A percentile compares a stretch with the other conserved stretches of the same genome.
phyloP scores from a whole-genome alignment of 2,888 invertebrate genomes.

The Cheilosia soror region DNA sequence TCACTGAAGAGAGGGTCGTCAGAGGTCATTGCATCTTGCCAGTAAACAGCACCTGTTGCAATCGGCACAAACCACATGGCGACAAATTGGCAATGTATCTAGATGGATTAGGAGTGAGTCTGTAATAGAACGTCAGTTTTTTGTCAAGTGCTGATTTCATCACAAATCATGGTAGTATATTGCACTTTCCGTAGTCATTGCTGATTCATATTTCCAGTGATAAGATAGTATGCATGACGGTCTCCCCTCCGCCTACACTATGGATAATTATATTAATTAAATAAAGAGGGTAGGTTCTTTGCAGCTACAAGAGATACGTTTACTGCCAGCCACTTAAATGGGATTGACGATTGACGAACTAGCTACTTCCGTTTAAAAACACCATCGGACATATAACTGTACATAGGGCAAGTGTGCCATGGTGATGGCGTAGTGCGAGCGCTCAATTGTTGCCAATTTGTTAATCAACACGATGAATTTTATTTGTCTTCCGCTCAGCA shows the following conservation, averaged over 20 bases:
- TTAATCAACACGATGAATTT: slow-evolving; percentile 33
- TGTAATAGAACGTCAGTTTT: neutral
- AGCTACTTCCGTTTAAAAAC: slow-evolving; percentile 34
- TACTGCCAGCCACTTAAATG: neutral
- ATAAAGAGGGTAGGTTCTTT: slow-evolving; percentile 3
- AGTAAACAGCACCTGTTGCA: slow-evolving; percentile 43
- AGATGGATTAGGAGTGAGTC: neutral
- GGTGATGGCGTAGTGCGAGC: slow-evolving; percentile 6
- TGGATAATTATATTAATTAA: slow-evolving; percentile 1
- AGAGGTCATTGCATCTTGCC: slow-evolving; percentile 26
- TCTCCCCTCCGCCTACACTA: slow-evolving; percentile 9
- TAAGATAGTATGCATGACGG: slow-evolving; percentile 15
- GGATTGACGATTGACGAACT: slow-evolving; percentile 32
- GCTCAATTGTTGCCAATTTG: slow-evolving; percentile 35
- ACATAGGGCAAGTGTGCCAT: slow-evolving; percentile 11
- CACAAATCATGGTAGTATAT: neutral
- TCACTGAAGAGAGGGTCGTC: slow-evolving; percentile 1
- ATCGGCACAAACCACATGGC: slow-evolving; percentile 4
- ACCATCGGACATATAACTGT: neutral
- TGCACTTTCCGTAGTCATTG: neutral
- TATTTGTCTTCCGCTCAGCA: slow-evolving; percentile 34
- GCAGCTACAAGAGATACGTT: slow-evolving; percentile 12
- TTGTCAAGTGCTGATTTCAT: neutral
- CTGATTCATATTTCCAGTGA: slow-evolving; percentile 16
- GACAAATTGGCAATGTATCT: slow-evolving; percentile 3